Evolutionary conservation across 1,140 invertebrate species (phyloP), one percentile per base, ranked within the genome.

Genomic region (Leptinotarsa lineolata): DNA sequence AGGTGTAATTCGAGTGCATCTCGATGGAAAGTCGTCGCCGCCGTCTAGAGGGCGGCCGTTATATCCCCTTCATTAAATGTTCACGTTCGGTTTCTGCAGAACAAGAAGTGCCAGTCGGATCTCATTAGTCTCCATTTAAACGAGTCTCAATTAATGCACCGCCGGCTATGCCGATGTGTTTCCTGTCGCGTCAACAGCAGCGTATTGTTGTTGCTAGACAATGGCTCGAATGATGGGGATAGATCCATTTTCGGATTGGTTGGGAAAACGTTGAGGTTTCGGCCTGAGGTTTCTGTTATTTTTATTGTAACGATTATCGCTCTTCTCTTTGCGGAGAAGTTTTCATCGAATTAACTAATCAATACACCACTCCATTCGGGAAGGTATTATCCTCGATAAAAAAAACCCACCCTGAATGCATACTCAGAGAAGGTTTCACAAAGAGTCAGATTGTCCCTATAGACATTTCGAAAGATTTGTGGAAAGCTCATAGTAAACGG

Each of bases 31-130:
- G 61, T 30, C 61, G 24, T 59, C 15, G 58, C 20, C 58, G 20
- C 30, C 30, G 8, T 63, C 61, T 63, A 63, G 61, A 22, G 24
- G 61, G 61, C 61, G 61, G 24, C 61, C 20, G 22, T 70, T 59
- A 59, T 70, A 60, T 59, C 68, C 68, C 68, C 68, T 70, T 70
- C 68, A 70, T 70, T 70, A 70, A 70, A 70, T 70, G 48, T 70
- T 70, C 54, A 70, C 68, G 68, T 70, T 70, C 54, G 68, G 54
- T 59, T 70, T 70, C 68, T 70, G 68, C 68, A 58, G 68, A 70
- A 70, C 68, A 70, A 70, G 68, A 59, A 70, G 65, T 67, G 65
- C 68, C 54, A 59, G 22, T 70, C 68, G 68, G 58, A 70, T 70
- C 68, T 70, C 68, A 70, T 70, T 70, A 70, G 68, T 22, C 48